Evolutionary conservation across 2,797 vertebrate species (phyloP).

Genomic region (Artibeus lituratus): DNA sequence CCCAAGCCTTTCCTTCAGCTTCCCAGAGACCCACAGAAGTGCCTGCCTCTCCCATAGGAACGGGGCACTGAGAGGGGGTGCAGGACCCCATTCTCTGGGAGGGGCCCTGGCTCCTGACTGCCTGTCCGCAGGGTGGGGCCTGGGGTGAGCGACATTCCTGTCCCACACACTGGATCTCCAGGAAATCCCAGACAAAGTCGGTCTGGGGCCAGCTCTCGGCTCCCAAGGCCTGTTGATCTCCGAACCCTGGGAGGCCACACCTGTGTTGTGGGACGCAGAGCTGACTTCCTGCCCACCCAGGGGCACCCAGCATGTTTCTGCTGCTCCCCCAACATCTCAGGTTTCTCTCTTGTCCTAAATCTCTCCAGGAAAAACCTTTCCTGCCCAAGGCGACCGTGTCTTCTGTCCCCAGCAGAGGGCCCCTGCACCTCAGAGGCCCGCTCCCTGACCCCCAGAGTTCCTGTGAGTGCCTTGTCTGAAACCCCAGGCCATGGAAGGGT

Average conservation of each 20-base stretch:
- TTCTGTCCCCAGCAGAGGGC: not conserved
- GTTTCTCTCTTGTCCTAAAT: not conserved
- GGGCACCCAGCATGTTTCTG: not conserved
- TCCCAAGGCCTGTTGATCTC: not conserved
- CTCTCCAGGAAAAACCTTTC: not conserved
- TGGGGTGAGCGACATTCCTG: not conserved
- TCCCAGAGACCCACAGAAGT: not conserved
- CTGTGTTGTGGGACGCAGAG: not conserved
- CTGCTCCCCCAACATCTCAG: not conserved
- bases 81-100: not conserved
- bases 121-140: not conserved
- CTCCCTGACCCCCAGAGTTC: not conserved
- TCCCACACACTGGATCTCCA: not conserved
- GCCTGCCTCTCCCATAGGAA: not conserved
- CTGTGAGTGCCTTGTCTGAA: conserved; percentile 77
- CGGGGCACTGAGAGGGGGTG: too few species aligned
- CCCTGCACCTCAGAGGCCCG: fast-evolving
- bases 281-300: not conserved
- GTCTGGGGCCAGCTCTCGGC: not conserved
- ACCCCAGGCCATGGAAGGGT: not conserved
- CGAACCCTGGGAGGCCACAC: too few species aligned
- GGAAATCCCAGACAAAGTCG: not conserved
- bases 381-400: not conserved
- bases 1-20: not conserved
- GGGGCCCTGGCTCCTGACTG: not conserved